phyloP scores from a whole-genome alignment of 2,113 vertebrate genomes.

The Pardalotus punctatus region DNA sequence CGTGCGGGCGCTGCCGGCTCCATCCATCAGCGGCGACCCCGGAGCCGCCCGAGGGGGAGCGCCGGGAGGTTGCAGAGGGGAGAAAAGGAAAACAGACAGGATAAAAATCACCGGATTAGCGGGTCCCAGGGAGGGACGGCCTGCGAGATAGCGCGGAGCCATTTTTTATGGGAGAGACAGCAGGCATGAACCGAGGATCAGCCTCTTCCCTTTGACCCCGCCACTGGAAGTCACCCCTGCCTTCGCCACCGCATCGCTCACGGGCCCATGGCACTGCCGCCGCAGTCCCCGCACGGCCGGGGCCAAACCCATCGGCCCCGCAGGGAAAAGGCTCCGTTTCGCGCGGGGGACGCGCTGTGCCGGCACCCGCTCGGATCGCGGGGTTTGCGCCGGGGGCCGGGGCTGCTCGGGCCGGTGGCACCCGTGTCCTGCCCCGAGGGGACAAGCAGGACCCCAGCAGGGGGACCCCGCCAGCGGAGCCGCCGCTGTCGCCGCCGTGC shows the following conservation, averaged over 20 bases:
- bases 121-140: slow-evolving; percentile 32
- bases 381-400: too few species aligned
- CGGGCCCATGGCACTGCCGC: rapidly evolving
- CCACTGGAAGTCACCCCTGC: slow-evolving; percentile 46
- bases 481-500: not conserved
- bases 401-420: not conserved
- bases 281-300: rapidly evolving
- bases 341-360: rapidly evolving
- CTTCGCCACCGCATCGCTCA: not conserved
- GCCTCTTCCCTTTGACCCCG: not conserved
- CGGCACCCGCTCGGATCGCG: not conserved
- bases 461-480: not conserved
- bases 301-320: not conserved
- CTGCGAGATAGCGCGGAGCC: not conserved
- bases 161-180: not conserved
- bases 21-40: slow-evolving; percentile 27
- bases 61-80: not conserved
- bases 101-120: slow-evolving; percentile 52
- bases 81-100: not conserved
- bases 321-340: rapidly evolving
- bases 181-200: slow-evolving; percentile 12
- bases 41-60: not conserved
- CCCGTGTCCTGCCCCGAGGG: not conserved
- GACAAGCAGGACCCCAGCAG: not conserved
- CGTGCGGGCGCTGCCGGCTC: not conserved